Percentiles rank a stretch among this genome's conserved stretches.
Conservation (phyloP, 2,113 vertebrate genomes). For the Chelonoidis abingdonii region DNA sequence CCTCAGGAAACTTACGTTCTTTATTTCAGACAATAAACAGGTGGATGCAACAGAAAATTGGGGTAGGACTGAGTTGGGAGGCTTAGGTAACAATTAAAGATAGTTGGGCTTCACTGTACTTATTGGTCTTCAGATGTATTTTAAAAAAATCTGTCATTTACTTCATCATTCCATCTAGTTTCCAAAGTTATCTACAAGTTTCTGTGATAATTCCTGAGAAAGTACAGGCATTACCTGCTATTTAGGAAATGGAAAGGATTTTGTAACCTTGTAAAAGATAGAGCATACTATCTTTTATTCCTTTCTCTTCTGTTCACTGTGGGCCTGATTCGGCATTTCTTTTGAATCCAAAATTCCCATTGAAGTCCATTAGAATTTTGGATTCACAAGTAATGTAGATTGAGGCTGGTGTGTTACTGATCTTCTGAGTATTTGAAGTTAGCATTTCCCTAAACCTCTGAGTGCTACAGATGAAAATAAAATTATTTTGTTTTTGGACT, state of each 20-base stretch:
- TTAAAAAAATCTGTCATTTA: background rate
- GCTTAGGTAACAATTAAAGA: background rate
- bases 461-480: background rate
- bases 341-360: background rate
- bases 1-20: background rate
- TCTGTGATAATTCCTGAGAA: background rate
- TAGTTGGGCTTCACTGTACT: background rate
- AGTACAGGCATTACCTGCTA: too few species aligned
- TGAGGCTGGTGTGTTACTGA: background rate
- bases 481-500: background rate
- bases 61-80: background rate
- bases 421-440: constrained; percentile 4
- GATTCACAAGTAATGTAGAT: background rate
- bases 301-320: background rate
- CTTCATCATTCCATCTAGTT: fast-evolving
- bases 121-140: background rate
- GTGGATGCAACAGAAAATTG: background rate
- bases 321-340: background rate
- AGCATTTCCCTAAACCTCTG: background rate
- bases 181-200: background rate
- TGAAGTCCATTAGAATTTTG: background rate
- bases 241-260: background rate
- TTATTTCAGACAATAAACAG: background rate
- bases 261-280: background rate
- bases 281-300: background rate